phyloP scores from a whole-genome alignment of 1,140 invertebrate genomes.

The Camponotus vicinus region DNA sequence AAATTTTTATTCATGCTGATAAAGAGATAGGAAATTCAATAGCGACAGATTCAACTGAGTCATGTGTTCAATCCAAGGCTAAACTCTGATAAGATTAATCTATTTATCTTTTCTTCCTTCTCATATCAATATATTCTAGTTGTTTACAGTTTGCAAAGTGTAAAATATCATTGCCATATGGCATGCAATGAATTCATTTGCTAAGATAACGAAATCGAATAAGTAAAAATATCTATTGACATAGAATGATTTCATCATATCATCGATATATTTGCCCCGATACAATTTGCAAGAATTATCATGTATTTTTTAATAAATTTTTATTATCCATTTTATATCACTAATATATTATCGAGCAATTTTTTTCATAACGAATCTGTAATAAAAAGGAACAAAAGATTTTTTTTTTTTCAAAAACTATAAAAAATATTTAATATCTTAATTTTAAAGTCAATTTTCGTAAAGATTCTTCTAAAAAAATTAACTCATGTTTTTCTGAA shows the following conservation, averaged over 20 bases:
- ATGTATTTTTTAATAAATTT: neutral
- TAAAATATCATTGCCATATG: conserved; percentile 42
- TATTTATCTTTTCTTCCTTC: conserved; percentile 22
- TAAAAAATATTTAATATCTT: no score
- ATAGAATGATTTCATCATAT: conserved; percentile 6
- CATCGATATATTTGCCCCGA: neutral
- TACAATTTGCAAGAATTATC: no score
- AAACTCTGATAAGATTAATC: conserved; percentile 61
- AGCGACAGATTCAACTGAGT: conserved; percentile 22
- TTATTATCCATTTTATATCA: neutral
- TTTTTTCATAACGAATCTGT: no score
- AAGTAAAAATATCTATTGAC: neutral
- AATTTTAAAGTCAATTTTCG: no score
- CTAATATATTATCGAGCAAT: neutral
- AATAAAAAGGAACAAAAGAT: no score
- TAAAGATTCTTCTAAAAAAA: no score
- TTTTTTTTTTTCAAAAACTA: no score
- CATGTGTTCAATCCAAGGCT: conserved; percentile 7
- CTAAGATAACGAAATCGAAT: conserved; percentile 23
- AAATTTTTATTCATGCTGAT: neutral
- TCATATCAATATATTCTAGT: neutral
- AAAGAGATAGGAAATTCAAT: conserved; percentile 31
- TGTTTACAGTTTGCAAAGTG: conserved; percentile 25
- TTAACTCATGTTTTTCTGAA: no score
- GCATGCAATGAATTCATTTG: conserved; percentile 31